Evolutionary conservation across 1,140 invertebrate species (phyloP), one percentile per base, ranked within the genome.

Genomic region (Hylyphantes graminicola): DNA sequence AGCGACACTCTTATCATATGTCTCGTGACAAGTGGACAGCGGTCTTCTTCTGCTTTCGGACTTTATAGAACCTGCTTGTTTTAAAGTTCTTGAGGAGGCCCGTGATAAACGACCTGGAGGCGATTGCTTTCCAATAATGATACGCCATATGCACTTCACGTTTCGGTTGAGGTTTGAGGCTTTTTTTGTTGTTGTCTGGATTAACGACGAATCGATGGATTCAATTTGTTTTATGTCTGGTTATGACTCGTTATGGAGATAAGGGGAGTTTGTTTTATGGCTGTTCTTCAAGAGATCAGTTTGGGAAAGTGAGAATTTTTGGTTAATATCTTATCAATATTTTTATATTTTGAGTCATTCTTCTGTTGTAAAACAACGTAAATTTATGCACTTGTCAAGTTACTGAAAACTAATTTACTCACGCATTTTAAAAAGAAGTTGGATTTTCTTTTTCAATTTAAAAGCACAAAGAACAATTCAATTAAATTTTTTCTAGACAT

Each of bases 1-100:
- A 83, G 82, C 64, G 74, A 77, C 70, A 75, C 73, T 68, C 82
- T 85, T 85, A 85, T 85, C 82, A 77, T 85, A 85, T 85, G 82
- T 85, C 82, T 76, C 82, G 57, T 35, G 67, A 74, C 68, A 82
- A 73, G 79, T 82, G 79, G 55, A 68, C 54, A 50, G 12, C 64
- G 35, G 15, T 51, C 21, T 76, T 35, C 21, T 59, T 76, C 73
- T 67, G 54, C 76, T 21, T 74, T 68, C 21, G 50, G 59, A 68
- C 57, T 79, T 77, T 79, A 67, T 51, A n/a, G n/a, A n/a, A 53
- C 50, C 76, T 53, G 73, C 53, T 75, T 59, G 73, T 57, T 75
- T 35, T 70, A 70, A 70, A 70, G 68, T 70, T 70, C 68, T 59
- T 53, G 50, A 19, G n/a, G 68, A 6, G 54, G 63, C 50, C n/a